phyloP scores from a whole-genome alignment of 2,797 vertebrate species.

The Clarias laeviceps region DNA sequence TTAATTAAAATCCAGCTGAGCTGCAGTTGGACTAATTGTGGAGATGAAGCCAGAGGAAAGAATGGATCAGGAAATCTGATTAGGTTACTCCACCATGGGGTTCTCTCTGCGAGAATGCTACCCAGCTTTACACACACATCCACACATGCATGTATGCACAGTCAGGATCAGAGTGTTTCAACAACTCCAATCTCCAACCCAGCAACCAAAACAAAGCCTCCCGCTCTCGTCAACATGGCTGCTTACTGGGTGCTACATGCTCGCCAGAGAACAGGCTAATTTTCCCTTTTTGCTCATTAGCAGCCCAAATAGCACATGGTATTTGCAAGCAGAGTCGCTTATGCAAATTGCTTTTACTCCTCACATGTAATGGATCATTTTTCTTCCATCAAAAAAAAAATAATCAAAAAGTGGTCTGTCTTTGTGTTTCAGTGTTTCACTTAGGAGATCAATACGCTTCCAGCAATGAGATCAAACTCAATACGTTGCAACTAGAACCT shows the following conservation, averaged over 20 bases:
- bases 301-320: constrained; percentile 37
- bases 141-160: constrained; percentile 26
- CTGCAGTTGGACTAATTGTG: constrained; percentile 69
- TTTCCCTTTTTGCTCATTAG: constrained; percentile 43
- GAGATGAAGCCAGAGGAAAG: constrained; percentile 68
- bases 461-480: background rate
- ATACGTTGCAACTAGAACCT: background rate
- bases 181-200: constrained; percentile 52
- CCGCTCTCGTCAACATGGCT: constrained; percentile 46
- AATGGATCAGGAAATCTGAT: constrained; percentile 66
- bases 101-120: constrained; percentile 43
- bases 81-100: constrained; percentile 60
- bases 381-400: background rate
- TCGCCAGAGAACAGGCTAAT: constrained; percentile 42
- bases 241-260: constrained; percentile 43
- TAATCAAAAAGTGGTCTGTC: background rate
- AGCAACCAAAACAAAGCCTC: constrained; percentile 58
- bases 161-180: constrained; percentile 53
- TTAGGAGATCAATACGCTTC: background rate
- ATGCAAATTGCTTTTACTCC: constrained; percentile 30
- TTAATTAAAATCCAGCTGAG: constrained; percentile 79
- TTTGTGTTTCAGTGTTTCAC: background rate
- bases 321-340: constrained; percentile 32
- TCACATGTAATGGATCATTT: background rate
- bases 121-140: constrained; percentile 43